Percentiles rank a stretch among this genome's conserved stretches.
Conservation (phyloP, 2,888 invertebrate genomes). For the Invenusta paracnida region DNA sequence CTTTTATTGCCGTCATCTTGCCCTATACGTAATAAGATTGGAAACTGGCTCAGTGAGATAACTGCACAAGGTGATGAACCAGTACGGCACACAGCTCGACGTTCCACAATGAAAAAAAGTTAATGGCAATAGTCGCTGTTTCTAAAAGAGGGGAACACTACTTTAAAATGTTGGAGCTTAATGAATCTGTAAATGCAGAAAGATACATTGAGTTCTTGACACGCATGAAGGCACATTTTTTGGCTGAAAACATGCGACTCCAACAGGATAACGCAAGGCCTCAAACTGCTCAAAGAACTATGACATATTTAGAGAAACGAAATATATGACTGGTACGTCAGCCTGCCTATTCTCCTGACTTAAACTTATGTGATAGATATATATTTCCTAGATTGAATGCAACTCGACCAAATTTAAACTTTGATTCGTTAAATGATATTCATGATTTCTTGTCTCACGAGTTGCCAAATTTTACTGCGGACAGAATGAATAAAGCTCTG, state of each 20-base stretch:
- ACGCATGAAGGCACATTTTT: conserved; percentile 23
- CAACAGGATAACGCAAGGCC: conserved; percentile 19
- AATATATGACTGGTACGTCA: background rate
- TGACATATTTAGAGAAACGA: conserved; percentile 17
- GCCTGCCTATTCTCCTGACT: background rate
- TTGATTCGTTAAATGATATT: background rate
- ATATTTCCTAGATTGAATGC: background rate
- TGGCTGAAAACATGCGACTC: conserved; percentile 26
- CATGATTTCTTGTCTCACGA: background rate
- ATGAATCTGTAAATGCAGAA: background rate
- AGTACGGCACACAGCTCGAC: conserved; percentile 21
- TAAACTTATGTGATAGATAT: background rate
- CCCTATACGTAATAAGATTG: conserved; percentile 4
- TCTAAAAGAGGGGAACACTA: conserved; percentile 17
- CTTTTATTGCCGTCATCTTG: conserved; percentile 13
- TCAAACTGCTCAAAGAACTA: conserved; percentile 8
- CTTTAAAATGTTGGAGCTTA: conserved; percentile 5
- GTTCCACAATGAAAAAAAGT: conserved; percentile 20
- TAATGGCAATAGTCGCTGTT: conserved; percentile 14
- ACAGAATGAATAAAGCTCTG: background rate
- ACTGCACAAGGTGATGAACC: background rate
- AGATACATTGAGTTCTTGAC: conserved; percentile 21
- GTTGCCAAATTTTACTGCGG: background rate
- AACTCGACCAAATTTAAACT: background rate
- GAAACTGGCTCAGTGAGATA: background rate